These are phyloP conservation scores for Hippocampus mohnikei DNA, from an alignment of 2,113 vertebrate species.

Conservation along the genomic window DNA sequence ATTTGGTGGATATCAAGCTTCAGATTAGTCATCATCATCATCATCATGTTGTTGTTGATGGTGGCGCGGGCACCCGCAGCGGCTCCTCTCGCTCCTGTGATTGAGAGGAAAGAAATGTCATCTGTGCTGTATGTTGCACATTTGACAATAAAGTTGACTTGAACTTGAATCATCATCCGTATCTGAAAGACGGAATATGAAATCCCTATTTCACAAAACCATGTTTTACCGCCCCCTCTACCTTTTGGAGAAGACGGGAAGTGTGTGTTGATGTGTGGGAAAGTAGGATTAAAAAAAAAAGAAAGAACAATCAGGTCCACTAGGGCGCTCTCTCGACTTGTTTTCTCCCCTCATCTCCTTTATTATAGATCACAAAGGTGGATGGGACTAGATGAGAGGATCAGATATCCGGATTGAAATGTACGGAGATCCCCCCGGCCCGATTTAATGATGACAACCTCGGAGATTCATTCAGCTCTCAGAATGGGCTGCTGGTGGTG, in stretches of 20 bases:
- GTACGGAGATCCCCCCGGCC: conserved; percentile 30
- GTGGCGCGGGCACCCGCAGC: no score
- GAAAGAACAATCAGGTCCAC: conserved; percentile 16
- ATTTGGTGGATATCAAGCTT: no score
- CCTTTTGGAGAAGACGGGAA: neutral
- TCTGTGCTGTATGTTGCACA: no score
- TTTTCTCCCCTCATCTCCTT: conserved; percentile 35
- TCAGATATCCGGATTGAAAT: conserved; percentile 54
- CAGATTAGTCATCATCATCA: no score
- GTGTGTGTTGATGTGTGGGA: conserved; percentile 5
- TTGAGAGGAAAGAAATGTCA: no score
- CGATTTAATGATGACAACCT: conserved; percentile 65
- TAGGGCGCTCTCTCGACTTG: conserved; percentile 17
- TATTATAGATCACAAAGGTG: conserved; percentile 74
- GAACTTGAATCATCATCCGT: no score
- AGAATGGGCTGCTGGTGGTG: conserved; percentile 28
- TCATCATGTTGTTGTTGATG: no score
- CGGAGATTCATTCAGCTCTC: conserved; percentile 26
- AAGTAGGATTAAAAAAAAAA: neutral
- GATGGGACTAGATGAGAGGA: conserved; percentile 54
- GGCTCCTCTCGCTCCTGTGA: no score
- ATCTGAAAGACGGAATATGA: no score
- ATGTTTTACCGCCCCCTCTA: neutral
- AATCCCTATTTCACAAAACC: no score
- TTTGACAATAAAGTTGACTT: no score